Percentiles rank a stretch among this genome's conserved stretches.
These are phyloP conservation scores for Proterorhinus semilunaris DNA, from an alignment of 2,113 vertebrate genomes.

Conservation along the genomic window DNA sequence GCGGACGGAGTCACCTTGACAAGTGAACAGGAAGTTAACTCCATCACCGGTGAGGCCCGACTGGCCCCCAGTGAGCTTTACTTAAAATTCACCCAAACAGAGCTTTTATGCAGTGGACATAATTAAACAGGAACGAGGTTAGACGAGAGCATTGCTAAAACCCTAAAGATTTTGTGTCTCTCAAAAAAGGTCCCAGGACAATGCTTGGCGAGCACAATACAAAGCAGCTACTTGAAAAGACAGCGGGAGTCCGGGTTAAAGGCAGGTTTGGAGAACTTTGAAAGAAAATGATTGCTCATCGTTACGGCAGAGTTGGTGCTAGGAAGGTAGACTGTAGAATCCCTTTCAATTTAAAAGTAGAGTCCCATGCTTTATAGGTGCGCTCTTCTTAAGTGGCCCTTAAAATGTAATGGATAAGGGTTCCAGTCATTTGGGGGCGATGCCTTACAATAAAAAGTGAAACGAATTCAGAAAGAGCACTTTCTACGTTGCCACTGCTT, in stretches of 20 bases:
- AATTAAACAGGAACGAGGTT: neutral
- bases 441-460: neutral
- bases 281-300: constrained; percentile 43
- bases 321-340: neutral
- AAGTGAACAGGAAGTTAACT: neutral
- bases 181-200: constrained; percentile 4
- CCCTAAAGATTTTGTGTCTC: constrained; percentile 17
- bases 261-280: constrained; percentile 19
- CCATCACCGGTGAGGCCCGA: neutral
- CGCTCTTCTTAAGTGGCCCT: neutral
- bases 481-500: too few relatives aligned
- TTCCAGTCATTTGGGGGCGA: neutral
- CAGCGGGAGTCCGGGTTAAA: constrained; percentile 6
- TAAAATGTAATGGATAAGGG: neutral
- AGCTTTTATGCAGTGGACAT: constrained; percentile 8
- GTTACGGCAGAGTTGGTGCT: constrained; percentile 14
- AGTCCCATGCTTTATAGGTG: neutral
- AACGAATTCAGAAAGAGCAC: neutral
- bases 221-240: constrained; percentile 4
- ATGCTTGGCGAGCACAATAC: neutral
- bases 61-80: neutral
- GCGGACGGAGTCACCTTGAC: neutral
- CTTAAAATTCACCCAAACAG: constrained; percentile 2
- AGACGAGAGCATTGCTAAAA: neutral
- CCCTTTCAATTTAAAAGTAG: neutral